Evolutionary conservation across 2,113 vertebrate genomes (phyloP), one percentile per base, ranked within the genome.

Genomic region (Poicephalus meyeri): DNA sequence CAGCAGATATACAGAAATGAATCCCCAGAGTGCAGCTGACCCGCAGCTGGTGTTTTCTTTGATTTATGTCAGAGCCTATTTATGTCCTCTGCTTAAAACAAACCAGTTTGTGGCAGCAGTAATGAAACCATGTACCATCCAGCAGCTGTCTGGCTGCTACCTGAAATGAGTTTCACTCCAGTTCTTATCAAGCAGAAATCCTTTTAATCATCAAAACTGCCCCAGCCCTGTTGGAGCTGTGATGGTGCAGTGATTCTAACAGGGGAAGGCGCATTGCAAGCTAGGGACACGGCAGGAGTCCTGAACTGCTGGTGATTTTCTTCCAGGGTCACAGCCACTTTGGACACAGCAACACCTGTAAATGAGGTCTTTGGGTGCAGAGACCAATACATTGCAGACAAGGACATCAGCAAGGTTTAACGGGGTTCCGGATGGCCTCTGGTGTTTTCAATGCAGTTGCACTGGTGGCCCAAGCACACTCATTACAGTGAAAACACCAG

Each of bases 61-160:
- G 95, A 96, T 96, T 95, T 85, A 82, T 96, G 96, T 96, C 96
- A 93, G 61, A 95, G 76, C 66, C 95, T 83, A 95, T 97, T 96
- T 96, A 79, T 0, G 47, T 96, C 88, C 77, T 42, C 95, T 88
- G 86, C 95, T 94, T 95, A 96, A 96, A 96, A 96, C 96, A 96
- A 94, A 96, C 93, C 93, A 86, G 88, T 79, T 56, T 8, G 0
- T 95, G 96, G 94, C 96, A 97, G 93, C 86, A 66, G 93, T 73
- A 96, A 97, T 96, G 92, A 55, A 95, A 93, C 91, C 69, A 49
- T 81, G 96, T 81, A 86, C 88, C 92, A 87, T 94, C 95, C 95
- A 89, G 73, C 96, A 96, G 96, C 93, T 96, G 93, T 31, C 90
- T 80, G 82, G 39, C 93, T 82, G 95, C 93, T 94, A 95, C 95